Base-by-base conservation (phyloP, 2,888 invertebrate genomes). In the Phania funesta region DNA sequence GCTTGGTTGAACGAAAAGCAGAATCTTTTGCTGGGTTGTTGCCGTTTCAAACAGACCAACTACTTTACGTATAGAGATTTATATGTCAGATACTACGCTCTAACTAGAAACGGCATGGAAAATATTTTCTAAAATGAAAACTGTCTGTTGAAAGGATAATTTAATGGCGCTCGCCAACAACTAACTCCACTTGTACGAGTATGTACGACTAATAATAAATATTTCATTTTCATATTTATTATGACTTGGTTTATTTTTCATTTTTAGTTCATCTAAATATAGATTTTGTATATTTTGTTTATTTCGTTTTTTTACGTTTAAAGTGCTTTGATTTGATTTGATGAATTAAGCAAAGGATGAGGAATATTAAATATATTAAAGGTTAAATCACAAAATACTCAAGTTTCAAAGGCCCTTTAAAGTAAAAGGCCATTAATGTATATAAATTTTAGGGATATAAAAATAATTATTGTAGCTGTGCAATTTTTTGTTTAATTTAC, bases 141-240 rank as follows among this genome's bases (percentile, higher is more conserved):
- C 20, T 50, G 56, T 78, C 65, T 78, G 65, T 20, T 50, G 65
- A 58, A 78, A 58, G 48, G 44, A 78, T n/a, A 73, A 58, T 58
- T 71, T 50, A 64, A 78, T 78, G 64, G 48, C 22, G 26, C 56
- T 50, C 20, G 29, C 50, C 22, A 70, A 52, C 18, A 67, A 60
- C 58, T 20, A 60, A 38, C 50, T 41, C 1, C 22, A 22, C 48
- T 11, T 22, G 22, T 32, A n/a, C n/a, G n/a, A n/a, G n/a, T n/a
- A n/a, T 13, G 35, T 56, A 65, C n/a, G n/a, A n/a, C n/a, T n/a
- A n/a, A n/a, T 71, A 35, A 73, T 80, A 74, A 62, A 62, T 54
- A 46, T 52, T 74, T 56, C 38, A 68, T 64, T 80, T 74, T 48
- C 26, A 80, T 74, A 62, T 68, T 60, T 60, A 44, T 79, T 67